Conservation (phyloP, 2,113 vertebrate genomes). For the Zosterops hypoxanthus region DNA sequence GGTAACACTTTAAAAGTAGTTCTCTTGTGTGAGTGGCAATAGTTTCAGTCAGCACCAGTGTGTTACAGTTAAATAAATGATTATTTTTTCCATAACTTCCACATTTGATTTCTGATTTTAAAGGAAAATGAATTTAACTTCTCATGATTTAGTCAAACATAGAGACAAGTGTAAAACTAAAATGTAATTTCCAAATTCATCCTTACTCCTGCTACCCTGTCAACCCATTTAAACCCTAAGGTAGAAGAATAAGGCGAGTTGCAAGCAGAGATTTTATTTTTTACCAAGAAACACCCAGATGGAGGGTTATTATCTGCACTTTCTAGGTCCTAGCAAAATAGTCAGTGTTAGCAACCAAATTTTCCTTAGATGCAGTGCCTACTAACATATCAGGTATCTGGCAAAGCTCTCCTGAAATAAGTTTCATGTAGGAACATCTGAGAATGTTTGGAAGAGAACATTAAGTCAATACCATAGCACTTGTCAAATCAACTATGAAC, state of each 20-base stretch:
- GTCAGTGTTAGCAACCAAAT: background rate
- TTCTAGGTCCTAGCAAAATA: background rate
- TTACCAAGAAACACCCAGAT: background rate
- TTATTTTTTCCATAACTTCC: background rate
- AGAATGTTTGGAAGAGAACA: background rate
- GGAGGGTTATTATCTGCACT: background rate
- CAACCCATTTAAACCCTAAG: background rate
- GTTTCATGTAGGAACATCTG: background rate
- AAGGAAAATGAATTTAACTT: background rate
- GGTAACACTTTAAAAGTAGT: background rate
- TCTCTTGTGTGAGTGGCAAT: background rate
- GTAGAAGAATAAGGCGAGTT: background rate
- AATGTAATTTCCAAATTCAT: background rate
- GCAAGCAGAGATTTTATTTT: background rate
- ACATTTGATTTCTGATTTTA: background rate
- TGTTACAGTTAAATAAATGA: background rate
- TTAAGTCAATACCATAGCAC: background rate
- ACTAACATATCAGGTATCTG: background rate
- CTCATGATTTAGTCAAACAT: background rate
- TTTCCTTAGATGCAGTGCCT: background rate
- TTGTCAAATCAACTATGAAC: background rate
- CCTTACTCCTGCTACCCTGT: background rate
- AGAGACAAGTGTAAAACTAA: background rate
- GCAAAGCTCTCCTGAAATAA: background rate
- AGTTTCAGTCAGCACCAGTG: background rate